Conservation (phyloP, 2,113 vertebrate species). For the Cyprinodon tularosa region DNA sequence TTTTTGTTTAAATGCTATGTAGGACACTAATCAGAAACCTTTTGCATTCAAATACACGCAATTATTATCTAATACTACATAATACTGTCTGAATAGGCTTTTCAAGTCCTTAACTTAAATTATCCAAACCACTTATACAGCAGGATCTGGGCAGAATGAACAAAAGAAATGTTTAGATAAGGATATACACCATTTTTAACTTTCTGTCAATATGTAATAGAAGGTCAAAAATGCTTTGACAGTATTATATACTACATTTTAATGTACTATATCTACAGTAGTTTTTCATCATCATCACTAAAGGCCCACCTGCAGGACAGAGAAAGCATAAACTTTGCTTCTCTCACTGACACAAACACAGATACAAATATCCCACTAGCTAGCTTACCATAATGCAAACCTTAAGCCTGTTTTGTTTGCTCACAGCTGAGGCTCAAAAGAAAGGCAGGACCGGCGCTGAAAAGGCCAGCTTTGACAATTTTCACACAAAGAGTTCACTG, state of each 20-base stretch:
- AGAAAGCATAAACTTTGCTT: slow-evolving; percentile 58
- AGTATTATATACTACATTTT: neutral
- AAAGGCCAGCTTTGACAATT: slow-evolving; percentile 80
- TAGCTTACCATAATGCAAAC: slow-evolving; percentile 64
- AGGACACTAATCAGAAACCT: neutral
- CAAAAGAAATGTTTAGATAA: neutral
- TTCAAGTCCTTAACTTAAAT: neutral
- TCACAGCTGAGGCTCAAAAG: slow-evolving; percentile 71
- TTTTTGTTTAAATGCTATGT: neutral
- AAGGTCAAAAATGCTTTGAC: neutral
- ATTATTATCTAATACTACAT: neutral
- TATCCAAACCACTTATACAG: neutral
- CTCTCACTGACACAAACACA: slow-evolving; percentile 62
- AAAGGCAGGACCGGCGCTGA: slow-evolving; percentile 74
- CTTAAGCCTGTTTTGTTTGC: slow-evolving; percentile 75
- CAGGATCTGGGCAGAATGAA: neutral
- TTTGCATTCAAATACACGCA: neutral
- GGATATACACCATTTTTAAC: neutral
- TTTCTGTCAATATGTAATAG: neutral
- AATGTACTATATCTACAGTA: neutral
- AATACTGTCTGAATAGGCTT: neutral
- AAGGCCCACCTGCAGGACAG: slow-evolving; percentile 66
- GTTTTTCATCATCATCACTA: slow-evolving; percentile 54
- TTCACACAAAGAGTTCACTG: slow-evolving; percentile 86
- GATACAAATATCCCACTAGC: slow-evolving; percentile 63